Evolutionary conservation across 1,140 invertebrate genomes (phyloP).

Genomic region (Charaxes varanes): DNA sequence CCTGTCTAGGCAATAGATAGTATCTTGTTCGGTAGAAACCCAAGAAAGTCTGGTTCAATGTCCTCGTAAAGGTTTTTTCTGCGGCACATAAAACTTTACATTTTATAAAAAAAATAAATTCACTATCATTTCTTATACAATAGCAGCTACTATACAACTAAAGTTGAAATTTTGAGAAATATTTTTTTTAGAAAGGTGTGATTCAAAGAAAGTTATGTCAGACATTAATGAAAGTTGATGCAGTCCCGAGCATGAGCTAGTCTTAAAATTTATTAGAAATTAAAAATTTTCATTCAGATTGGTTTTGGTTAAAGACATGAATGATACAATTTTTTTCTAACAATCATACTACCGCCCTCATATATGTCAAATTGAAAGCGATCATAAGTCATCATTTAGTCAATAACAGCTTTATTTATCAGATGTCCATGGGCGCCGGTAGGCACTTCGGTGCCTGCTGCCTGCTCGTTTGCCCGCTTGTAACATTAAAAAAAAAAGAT

Average conservation of each 20-base stretch:
- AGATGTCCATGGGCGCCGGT: too few relatives aligned
- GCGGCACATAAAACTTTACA: constrained; percentile 9
- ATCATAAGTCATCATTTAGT: constrained; percentile 22
- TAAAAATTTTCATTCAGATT: too few relatives aligned
- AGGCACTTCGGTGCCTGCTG: too few relatives aligned
- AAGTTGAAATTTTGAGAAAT: too few relatives aligned
- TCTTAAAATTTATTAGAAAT: too few relatives aligned
- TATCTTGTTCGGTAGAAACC: constrained; percentile 53
- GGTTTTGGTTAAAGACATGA: background rate
- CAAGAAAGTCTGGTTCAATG: constrained; percentile 49
- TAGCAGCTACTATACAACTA: too few relatives aligned
- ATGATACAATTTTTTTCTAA: background rate
- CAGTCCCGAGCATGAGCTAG: too few relatives aligned
- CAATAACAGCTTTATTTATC: constrained; percentile 15
- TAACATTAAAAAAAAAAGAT: too few relatives aligned
- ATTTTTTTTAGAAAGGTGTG: too few relatives aligned
- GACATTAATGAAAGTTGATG: too few relatives aligned
- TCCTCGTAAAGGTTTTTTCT: constrained; percentile 13
- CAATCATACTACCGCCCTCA: constrained; percentile 1
- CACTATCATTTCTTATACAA: constrained; percentile 1
- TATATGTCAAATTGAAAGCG: constrained; percentile 11
- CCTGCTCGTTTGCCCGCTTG: too few relatives aligned
- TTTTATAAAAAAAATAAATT: constrained; percentile 3
- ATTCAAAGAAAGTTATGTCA: too few relatives aligned
- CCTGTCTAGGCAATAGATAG: constrained; percentile 46